Evolutionary conservation across 1,140 invertebrate species (phyloP), one percentile per base, ranked within the genome.

Genomic region (Lordiphosa clarofinis): DNA sequence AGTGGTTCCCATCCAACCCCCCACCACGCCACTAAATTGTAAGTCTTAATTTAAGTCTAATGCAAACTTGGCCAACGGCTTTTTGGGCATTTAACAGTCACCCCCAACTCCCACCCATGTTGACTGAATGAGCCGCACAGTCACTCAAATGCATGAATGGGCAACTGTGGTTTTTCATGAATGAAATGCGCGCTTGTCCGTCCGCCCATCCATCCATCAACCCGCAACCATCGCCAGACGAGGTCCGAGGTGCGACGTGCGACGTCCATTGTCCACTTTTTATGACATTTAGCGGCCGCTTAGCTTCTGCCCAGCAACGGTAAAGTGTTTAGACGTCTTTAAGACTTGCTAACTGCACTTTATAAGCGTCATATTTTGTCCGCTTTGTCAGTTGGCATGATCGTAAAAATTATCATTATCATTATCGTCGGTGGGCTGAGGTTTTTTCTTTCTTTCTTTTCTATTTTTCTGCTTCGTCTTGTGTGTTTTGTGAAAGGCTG

Each of bases 331-430:
- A 68, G 73, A 84, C 63, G 55, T 63, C 56, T 72, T 82, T 72
- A 82, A 64, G 53, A 61, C 71, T 75, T 78, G 78, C 78, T 82
- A 82, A 82, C 76, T 82, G 76, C 76, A 78, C 56, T 78, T 76
- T 79, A 73, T 68, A 66, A 47, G 68, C 73, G 36, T 73, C 73
- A 82, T 75, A 82, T 71, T 75, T 81, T 68, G 70, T 70, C 63
- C 48, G 59, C 39, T 59, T 58, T 54, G 61, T 69, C 47, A 24
- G 55, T 38, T 60, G 56, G 56, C 52, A 64, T 73, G 66, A 73
- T 81, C 78, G 57, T 76, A 61, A 84, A 84, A 76, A 84, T 82
- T 73, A 84, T 82, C 78, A 81, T 81, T 72, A 81, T 82, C 68
- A 79, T 79, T 71, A 79, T 74, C 31, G 62, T 61, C 28, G 56